Evolutionary conservation across 2,888 invertebrate species (phyloP), one percentile per base, ranked within the genome.

Genomic region (Molanna angustata): DNA sequence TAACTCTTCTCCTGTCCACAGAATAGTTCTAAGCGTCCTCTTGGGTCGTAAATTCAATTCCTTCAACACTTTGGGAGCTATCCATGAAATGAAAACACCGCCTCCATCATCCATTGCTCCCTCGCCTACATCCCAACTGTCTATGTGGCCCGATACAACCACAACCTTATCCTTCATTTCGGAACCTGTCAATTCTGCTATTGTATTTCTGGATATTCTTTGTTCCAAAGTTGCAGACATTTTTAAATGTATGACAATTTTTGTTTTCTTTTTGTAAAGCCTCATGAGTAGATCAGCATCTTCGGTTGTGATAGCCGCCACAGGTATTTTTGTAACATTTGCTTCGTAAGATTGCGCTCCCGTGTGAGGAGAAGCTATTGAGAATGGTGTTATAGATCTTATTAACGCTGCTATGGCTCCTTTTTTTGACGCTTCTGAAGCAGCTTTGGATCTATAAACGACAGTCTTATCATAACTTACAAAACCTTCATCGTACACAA

Each of bases 101-200:
- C 83, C 84, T 17, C 82, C 86, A 64, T 88, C 86, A 64, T 88
- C 88, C 86, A 88, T 85, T 1, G 86, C 87, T n/a, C 87, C 88
- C 58, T 83, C 78, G 4, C 87, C 87, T 16, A 87, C 85, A 66
- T 88, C 86, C 87, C 87, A 88, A 62, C 84, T 85, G 65, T 88
- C 88, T 21, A 88, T 68, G 65, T 88, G 88, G 3, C 87, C 88
- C 4, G 86, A 85, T 40, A 87, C 74, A 1, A 88, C 66, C 0
- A 87, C 86, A 1, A 83, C 73, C 57, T 53, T 40, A 4, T 64
- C 61, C 13, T 52, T 39, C 7, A 50, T 43, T 4, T 57, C 54
- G 1, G 58, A 64, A 1, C 84, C 84, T 52, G 52, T 62, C 20
- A 85, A 70, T 67, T 87, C 85, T 0, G 76, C 80, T n/a, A 86